Evolutionary conservation across 2,797 vertebrate genomes (phyloP), one percentile per base, ranked within the genome.

Genomic region (Furcifer pardalis): DNA sequence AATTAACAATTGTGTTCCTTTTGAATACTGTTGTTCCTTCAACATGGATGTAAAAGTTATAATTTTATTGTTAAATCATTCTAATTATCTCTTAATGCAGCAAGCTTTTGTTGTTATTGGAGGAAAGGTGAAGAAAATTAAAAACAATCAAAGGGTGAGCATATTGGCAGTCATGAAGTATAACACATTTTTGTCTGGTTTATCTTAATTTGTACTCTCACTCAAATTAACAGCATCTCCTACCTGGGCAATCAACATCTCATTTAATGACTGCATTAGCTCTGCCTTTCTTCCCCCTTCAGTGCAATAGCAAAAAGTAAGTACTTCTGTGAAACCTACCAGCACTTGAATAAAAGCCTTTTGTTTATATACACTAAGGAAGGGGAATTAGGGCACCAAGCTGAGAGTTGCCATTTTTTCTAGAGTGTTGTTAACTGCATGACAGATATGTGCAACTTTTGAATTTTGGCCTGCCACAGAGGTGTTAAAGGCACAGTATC

Each of bases 311-410:
- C 44, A 56, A 32, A 62, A 37, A 71, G 63, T 59, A 44, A 77
- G 56, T 76, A 44, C 15, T 74, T 75, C 37, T 82, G 44, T 62
- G 69, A 62, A 59, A 32, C 19, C n/a, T 59, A 71, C 42, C 44
- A 62, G 62, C 30, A 52, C 40, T 73, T 62, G 66, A 84, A 71
- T 79, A 79, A 84, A 84, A 72, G 42, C n/a, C 32, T 63, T 79
- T 32, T 73, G 42, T 23, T 73, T 63, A 30, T 19, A 35, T n/a
- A 49, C n/a, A 73, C 42, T 30, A 63, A 40, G 32, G 7, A 59
- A 83, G 9, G 4, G 30, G 30, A 69, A 69, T 69, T 25, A 77
- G 44, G 32, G 15, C 71, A 75, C 52, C 37, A 25, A 52, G 71
- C 37, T 60, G 21, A 60, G 69, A 7, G 25, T 80, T 60, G 15